Conservation (phyloP, 2,888 invertebrate genomes). For the Torymus auratus region DNA sequence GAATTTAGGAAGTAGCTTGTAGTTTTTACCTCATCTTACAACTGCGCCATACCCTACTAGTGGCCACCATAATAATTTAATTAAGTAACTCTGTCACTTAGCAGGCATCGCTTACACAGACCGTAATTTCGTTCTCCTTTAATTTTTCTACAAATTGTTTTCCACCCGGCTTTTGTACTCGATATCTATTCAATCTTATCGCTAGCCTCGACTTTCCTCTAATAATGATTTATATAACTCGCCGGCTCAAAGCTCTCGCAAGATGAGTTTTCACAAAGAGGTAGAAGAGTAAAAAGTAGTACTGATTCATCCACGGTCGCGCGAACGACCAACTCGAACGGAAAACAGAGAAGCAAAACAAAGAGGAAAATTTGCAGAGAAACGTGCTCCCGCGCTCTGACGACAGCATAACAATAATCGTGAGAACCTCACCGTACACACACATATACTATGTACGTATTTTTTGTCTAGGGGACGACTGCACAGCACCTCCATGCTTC, state of each 20-base stretch:
- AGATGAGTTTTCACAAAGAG: constrained; percentile 13
- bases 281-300: not conserved
- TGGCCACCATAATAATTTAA: too few relatives aligned
- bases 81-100: not conserved
- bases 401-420: constrained; percentile 29
- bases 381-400: too few relatives aligned
- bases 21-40: too few relatives aligned
- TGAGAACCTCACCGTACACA: not conserved
- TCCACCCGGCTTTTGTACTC: not conserved
- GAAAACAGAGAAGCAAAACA: constrained; percentile 20
- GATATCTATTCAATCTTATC: constrained; percentile 3
- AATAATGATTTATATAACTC: constrained; percentile 35
- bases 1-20: too few relatives aligned
- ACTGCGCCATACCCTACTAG: too few relatives aligned
- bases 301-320: too few relatives aligned
- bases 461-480: not conserved
- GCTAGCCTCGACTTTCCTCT: not conserved
- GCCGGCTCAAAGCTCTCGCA: constrained; percentile 5
- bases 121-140: not conserved
- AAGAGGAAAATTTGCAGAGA: not conserved
- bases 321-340: too few relatives aligned
- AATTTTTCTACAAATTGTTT: not conserved
- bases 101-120: not conserved
- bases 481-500: constrained; percentile 9
- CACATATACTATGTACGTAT: not conserved